Evolutionary conservation across 2,888 invertebrate genomes (phyloP), one percentile per base, ranked within the genome.

Genomic region (Papilio demoleus): DNA sequence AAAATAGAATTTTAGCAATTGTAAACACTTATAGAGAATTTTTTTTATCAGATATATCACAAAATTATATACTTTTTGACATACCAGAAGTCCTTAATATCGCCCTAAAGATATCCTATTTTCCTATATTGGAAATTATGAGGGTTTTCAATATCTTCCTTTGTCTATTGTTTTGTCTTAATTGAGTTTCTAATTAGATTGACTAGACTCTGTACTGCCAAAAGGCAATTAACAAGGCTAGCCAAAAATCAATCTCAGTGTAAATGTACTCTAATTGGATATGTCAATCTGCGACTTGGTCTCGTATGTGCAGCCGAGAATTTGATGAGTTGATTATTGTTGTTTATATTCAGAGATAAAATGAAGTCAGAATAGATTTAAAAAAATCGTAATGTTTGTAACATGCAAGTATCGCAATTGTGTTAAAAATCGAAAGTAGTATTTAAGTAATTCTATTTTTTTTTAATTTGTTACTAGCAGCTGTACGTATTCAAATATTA

Each of bases 261-360:
- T 17, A 47, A 47, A 63, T 63, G 47, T 50, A 14, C 12, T 36
- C 22, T 63, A 50, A 63, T 63, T 63, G 63, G 47, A 63, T 63
- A 63, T 63, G 63, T 50, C 63, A 63, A 50, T 63, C 63, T 63
- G 47, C 34, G 22, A 22, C 36, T 22, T 47, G n/a, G n/a, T n/a
- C n/a, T 34, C n/a, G 45, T 45, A 34, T 47, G 47, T 31, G 34
- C 31, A 22, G 50, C 47, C 45, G 17, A 63, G 45, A 63, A 17
- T 27, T 63, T 27, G 12, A 31, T 31, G 17, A 45, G 61, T 62
- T 8, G n/a, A 27, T 53, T 53, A 14, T n/a, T 47, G 22, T 8
- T n/a, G 24, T 53, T 1, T 14, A 27, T 12, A 14, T 1, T 14
- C 19, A 53, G 5, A 19, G 19, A 42, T 17, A 17, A 42, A 9